Base-by-base conservation (phyloP, 1,140 invertebrate species). In the Bombus polaris region DNA sequence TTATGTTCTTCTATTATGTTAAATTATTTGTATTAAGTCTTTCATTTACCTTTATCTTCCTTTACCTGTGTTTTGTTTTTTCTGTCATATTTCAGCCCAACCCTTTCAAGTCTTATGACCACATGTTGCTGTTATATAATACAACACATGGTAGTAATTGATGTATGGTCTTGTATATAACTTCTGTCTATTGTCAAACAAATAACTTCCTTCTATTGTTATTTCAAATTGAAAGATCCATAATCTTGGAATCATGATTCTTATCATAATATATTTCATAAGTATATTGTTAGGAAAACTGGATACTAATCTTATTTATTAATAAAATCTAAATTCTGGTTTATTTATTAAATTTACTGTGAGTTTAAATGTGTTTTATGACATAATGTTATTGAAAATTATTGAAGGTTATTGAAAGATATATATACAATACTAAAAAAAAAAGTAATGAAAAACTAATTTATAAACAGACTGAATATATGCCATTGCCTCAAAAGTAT, bases 61-160 rank as follows among this genome's bases (percentile, higher is more conserved):
- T 37, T 77, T 74, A 89, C 80, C 80, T 89, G 44, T 76, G 39
- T 78, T 83, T 83, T 85, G 68, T 81, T 87, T 80, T 72, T 68
- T 86, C 3, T 32, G n/a, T 88, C 22, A 57, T 42, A 47, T 89
- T 39, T 77, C 28, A 47, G 53, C 73, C 88, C 72, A 87, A 65
- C 53, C 88, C 72, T 81, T 74, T 35, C 1, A 28, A 71, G 75
- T 87, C 88, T 83, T 84, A 81, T 89, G 77, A 85, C 62, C 79
- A 87, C 87, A 80, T 89, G 80, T 88, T 88, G 70, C 70, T 71
- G 44, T 87, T 91, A 82, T 42, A 32, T 90, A 90, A 90, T 39
- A 62, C 37, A 81, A 53, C 86, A 90, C 89, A 88, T 90, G 84
- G 76, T 81, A 83, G 28, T 90, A 87, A 89, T 90, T 87, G 71